Conservation (phyloP, 2,113 vertebrate species). For the Aplodontia rufa region DNA sequence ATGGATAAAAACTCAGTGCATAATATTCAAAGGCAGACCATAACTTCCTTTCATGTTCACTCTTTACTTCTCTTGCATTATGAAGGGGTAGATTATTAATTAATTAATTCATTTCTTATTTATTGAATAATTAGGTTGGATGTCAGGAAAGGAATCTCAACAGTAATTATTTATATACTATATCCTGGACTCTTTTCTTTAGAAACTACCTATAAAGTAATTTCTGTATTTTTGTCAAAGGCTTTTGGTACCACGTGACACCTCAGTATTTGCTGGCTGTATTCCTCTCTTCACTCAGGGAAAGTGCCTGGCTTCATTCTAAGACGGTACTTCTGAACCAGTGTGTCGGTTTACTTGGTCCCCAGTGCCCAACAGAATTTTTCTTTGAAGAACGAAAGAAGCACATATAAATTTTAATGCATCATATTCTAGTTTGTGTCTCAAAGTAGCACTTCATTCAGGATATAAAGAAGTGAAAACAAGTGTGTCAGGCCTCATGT, state of each 20-base stretch:
- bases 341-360: constrained; percentile 73
- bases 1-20: neutral
- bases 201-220: neutral
- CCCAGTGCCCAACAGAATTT: constrained; percentile 59
- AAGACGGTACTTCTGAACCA: constrained; percentile 73
- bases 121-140: neutral
- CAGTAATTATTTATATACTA: neutral
- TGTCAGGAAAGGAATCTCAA: neutral
- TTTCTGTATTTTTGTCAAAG: constrained; percentile 81
- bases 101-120: neutral
- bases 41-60: neutral
- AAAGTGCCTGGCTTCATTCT: constrained; percentile 78
- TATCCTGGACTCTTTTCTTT: neutral
- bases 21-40: constrained; percentile 24
- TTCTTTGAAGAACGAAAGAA: constrained; percentile 73
- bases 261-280: constrained; percentile 74
- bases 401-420: constrained; percentile 66
- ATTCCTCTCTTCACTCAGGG: constrained; percentile 69
- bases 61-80: neutral
- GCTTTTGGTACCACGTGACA: constrained; percentile 78
- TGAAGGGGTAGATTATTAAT: neutral
- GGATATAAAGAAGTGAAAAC: constrained; percentile 71
- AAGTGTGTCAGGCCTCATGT: constrained; percentile 31
- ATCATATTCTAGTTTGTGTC: constrained; percentile 50
- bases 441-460: constrained; percentile 36